Conservation (phyloP, 2,113 vertebrate species). For the Scartelaos histophorus region DNA sequence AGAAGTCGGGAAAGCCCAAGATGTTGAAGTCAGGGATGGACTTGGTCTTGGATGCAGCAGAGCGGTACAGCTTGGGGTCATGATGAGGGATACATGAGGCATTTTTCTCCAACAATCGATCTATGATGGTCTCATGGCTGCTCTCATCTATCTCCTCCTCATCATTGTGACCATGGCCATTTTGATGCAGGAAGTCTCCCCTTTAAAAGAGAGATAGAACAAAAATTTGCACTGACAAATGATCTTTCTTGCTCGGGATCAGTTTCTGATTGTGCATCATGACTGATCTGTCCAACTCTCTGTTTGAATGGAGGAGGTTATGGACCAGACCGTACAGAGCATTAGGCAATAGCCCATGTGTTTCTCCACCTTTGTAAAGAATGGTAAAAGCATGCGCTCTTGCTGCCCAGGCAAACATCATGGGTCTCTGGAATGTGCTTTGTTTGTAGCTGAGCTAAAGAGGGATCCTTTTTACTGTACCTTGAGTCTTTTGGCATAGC, state of each 20-base stretch:
- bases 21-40: conserved; percentile 81
- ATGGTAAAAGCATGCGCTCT: background rate
- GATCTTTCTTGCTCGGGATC: background rate
- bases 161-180: conserved; percentile 7
- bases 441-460: background rate
- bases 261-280: background rate
- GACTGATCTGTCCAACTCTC: no score
- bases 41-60: conserved; percentile 73
- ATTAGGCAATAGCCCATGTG: no score
- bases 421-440: background rate
- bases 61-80: conserved; percentile 75
- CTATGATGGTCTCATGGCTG: conserved; percentile 39
- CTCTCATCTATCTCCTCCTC: conserved; percentile 31
- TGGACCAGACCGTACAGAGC: background rate
- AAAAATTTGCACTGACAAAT: background rate
- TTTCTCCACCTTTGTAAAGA: background rate
- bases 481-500: conserved; percentile 24
- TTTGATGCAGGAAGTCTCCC: background rate
- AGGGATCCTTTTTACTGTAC: conserved; percentile 25
- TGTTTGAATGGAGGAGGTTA: no score
- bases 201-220: conserved; percentile 15
- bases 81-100: conserved; percentile 76
- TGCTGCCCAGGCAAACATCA: background rate
- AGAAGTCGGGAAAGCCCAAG: conserved; percentile 89
- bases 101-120: conserved; percentile 75